Percentiles rank a stretch among this genome's conserved stretches.
Evolutionary conservation across 2,888 invertebrate species (phyloP).

Genomic region (Eupithecia subfuscata): DNA sequence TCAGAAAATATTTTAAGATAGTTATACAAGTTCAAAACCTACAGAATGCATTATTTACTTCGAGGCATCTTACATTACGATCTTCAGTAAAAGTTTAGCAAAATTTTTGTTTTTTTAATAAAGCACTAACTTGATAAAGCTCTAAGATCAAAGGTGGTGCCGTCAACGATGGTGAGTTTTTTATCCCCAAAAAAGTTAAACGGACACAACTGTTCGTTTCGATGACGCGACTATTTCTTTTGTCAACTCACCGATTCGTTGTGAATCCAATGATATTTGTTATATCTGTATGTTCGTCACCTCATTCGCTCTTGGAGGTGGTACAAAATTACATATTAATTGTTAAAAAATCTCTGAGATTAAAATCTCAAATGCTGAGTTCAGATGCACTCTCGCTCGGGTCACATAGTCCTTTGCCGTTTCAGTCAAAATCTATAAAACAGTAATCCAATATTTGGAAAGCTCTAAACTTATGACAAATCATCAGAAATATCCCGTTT

Average conservation of each 20-base stretch:
- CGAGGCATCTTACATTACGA: no score
- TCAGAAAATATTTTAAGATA: no score
- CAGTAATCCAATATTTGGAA: no score
- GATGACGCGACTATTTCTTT: conserved; percentile 62
- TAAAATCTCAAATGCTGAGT: neutral
- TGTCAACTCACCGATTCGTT: conserved; percentile 45
- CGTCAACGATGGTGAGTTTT: conserved; percentile 12
- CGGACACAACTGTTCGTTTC: conserved; percentile 30
- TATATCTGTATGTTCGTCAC: neutral
- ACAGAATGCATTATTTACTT: no score
- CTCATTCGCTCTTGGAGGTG: neutral
- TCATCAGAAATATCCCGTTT: no score
- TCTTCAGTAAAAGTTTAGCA: neutral
- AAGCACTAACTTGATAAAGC: neutral
- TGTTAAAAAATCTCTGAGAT: neutral
- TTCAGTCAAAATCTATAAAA: neutral
- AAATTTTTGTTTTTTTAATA: neutral
- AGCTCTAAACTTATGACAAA: no score
- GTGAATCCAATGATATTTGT: neutral
- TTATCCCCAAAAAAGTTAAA: conserved; percentile 21
- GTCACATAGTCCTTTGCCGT: neutral
- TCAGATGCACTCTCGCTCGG: neutral
- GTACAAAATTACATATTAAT: neutral
- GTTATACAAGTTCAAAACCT: no score
- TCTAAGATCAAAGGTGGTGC: conserved; percentile 13